Evolutionary conservation across 2,888 invertebrate species (phyloP).

Genomic region (Tribolium freemani): DNA sequence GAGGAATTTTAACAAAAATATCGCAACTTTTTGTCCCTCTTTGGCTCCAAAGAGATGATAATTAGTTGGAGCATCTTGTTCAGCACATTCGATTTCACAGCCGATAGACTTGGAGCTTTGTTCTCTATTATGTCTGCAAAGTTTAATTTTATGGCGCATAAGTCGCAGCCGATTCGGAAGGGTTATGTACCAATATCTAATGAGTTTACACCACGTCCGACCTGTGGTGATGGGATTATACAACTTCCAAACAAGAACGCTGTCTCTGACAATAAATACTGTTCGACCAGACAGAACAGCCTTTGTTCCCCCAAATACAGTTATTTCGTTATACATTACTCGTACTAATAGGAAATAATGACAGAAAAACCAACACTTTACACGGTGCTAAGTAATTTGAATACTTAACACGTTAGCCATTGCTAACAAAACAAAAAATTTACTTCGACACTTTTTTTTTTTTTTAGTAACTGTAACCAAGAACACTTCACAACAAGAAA

Average conservation of each 20-base stretch:
- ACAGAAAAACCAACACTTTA: neutral
- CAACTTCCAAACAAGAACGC: neutral
- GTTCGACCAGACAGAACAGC: neutral
- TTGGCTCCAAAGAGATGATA: slow-evolving; percentile 3
- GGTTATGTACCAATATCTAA: slow-evolving; percentile 23
- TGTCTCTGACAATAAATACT: slow-evolving; percentile 15
- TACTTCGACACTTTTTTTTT: neutral
- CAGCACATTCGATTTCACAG: slow-evolving; percentile 43
- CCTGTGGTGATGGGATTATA: neutral
- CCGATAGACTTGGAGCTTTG: slow-evolving; percentile 39
- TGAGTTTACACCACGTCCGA: slow-evolving; percentile 18
- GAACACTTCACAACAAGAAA: too few relatives aligned
- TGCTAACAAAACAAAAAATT: neutral
- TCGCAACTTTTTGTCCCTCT: neutral
- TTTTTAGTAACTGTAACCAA: too few relatives aligned
- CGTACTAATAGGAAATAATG: neutral
- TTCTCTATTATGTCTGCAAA: slow-evolving; percentile 40
- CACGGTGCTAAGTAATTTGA: neutral
- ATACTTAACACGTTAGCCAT: neutral
- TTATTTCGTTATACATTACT: neutral
- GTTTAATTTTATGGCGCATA: slow-evolving; percentile 40
- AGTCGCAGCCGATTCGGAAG: slow-evolving; percentile 19
- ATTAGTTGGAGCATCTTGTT: slow-evolving; percentile 26
- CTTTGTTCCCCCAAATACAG: neutral
- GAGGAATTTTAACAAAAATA: slow-evolving; percentile 5